Evolutionary conservation across 2,113 vertebrate species (phyloP), one percentile per base, ranked within the genome.

Genomic region (Pangasianodon hypophthalmus): DNA sequence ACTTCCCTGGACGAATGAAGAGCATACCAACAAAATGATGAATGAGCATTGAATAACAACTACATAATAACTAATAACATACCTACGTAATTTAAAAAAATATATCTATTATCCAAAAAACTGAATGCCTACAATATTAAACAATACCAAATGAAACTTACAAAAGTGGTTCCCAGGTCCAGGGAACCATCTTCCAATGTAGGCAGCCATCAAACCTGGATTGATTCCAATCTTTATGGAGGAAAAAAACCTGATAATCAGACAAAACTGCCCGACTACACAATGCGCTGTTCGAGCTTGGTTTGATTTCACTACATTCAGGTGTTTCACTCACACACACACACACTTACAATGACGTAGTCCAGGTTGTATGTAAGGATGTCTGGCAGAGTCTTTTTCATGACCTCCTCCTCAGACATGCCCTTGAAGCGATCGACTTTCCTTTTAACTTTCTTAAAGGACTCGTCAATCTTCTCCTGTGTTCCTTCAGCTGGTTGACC

Each of bases 101-200:
- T 37, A 32, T 18, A 41, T 8, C 8, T 32, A 89, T n/a, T 24
- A 7, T 9, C 2, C 10, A 29, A 46, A n/a, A 41, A 3, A 88
- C 8, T 32, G 0, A 44, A 89, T 10, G 1, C 11, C 41, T 77
- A 8, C 67, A 88, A 44, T 29, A 60, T n/a, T 11, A 48, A 75
- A 11, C 41, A 77, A 83, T 18, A 71, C 19, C 32, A 21, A 6
- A 60, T 56, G 41, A 1, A 85, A 97, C 98, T 92, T 96, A 99
- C 98, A 99, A 89, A 99, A 99, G 93, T 99, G 98, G 93, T 99
- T 99, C 93, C 99, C 99, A 92, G 97, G 98, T 91, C 99, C 99
- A 71, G 98, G 99, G 90, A 99, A 99, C 96, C 99, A 99, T 93
- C 97, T 96, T 52, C 99, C 98, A 92, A 99, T 99, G 93, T 96